Conservation (phyloP, 2,888 invertebrate genomes). For the Hydriomena furcata region DNA sequence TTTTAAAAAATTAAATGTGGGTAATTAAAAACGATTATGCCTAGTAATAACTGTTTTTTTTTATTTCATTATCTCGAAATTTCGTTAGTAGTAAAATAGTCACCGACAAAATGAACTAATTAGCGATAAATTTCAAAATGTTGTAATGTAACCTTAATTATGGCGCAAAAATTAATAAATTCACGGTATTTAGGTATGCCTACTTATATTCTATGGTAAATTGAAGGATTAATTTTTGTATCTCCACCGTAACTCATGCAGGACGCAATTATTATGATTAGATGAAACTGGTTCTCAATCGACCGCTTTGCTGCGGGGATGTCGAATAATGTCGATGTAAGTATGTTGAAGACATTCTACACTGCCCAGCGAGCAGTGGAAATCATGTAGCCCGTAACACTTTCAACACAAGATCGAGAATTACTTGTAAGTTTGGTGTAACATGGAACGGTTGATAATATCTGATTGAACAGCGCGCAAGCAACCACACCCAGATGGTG, state of each 20-base stretch:
- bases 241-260: conserved; percentile 46
- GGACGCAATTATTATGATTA: conserved; percentile 82
- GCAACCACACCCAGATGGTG: conserved; percentile 35
- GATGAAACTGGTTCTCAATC: conserved; percentile 75
- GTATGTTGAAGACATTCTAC: conserved; percentile 53
- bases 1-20: no score
- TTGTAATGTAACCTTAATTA: no score
- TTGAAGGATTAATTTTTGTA: conserved; percentile 44
- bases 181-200: no score
- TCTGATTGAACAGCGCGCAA: conserved; percentile 32
- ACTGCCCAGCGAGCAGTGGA: conserved; percentile 14
- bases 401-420: conserved; percentile 35
- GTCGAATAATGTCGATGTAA: conserved; percentile 54
- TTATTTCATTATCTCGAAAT: no score
- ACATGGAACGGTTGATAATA: conserved; percentile 24
- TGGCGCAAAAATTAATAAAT: no score
- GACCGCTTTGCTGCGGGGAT: conserved; percentile 61
- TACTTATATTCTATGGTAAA: conserved; percentile 18
- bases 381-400: conserved; percentile 32
- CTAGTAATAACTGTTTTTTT: no score
- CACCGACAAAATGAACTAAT: no score
- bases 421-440: conserved; percentile 28
- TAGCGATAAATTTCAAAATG: no score
- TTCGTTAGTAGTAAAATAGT: no score
- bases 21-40: no score